Evolutionary conservation across 64 coral and sea anemone species (phyloP).

Genomic region (Stichodactyla helianthus): DNA sequence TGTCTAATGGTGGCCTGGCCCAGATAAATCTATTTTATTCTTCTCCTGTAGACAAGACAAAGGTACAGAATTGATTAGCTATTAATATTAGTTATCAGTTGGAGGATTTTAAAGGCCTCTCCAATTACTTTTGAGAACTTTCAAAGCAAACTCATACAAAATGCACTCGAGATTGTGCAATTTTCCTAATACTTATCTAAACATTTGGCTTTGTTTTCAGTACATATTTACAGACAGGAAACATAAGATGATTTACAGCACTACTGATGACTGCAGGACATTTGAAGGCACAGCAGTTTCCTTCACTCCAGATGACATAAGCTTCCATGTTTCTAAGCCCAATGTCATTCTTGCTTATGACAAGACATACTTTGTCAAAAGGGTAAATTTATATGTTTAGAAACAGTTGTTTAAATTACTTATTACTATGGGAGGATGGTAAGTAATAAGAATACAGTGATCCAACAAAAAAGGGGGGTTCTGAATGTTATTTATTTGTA

Average conservation of each 20-base stretch:
- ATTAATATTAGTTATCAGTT: neutral
- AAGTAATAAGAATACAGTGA: too few species aligned
- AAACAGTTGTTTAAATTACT: too few species aligned
- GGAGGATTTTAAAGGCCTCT: conserved; percentile 2
- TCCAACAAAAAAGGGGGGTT: too few species aligned
- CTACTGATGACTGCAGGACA: conserved; percentile 63
- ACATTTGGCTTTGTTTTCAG: conserved; percentile 20
- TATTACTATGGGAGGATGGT: too few species aligned
- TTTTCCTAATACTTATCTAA: too few species aligned
- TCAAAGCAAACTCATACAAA: neutral
- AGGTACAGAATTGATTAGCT: conserved; percentile 28
- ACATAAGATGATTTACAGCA: conserved; percentile 52
- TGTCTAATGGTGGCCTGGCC: conserved; percentile 20
- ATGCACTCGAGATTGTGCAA: neutral
- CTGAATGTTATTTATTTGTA: too few species aligned
- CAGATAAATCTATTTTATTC: conserved; percentile 63
- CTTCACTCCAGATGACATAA: conserved; percentile 66
- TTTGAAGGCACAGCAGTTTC: conserved; percentile 15
- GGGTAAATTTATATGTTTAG: conserved; percentile 22
- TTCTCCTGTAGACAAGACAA: conserved; percentile 68
- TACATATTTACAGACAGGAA: conserved; percentile 78
- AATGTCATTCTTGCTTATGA: conserved; percentile 81
- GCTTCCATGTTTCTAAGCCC: conserved; percentile 49
- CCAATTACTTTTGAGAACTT: too few species aligned
- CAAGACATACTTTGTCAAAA: conserved; percentile 50